Evolutionary conservation across 2,113 vertebrate species (phyloP).

Genomic region (Dinomys branickii): DNA sequence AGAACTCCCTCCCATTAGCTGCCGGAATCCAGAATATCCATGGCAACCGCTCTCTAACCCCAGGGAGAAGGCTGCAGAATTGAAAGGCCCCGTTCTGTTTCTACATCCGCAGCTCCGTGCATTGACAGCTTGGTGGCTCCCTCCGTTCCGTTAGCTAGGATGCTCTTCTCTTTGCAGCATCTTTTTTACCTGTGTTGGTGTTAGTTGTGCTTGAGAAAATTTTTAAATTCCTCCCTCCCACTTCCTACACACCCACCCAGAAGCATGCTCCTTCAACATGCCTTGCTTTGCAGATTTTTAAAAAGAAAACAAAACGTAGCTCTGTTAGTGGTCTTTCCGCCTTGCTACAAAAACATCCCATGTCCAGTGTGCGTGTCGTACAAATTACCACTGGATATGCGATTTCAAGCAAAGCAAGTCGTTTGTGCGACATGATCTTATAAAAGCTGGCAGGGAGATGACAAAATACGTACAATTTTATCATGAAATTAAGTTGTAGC

Average conservation of each 20-base stretch:
- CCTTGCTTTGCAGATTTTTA: background rate
- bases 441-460: slow-evolving; percentile 68
- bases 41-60: slow-evolving; percentile 96
- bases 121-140: slow-evolving; percentile 84
- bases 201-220: background rate
- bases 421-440: slow-evolving; percentile 24
- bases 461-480: slow-evolving; percentile 68
- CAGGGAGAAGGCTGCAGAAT: slow-evolving; percentile 92
- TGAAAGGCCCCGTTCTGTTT: slow-evolving; percentile 94
- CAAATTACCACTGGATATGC: slow-evolving; percentile 60
- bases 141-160: slow-evolving; percentile 82
- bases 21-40: slow-evolving; percentile 97
- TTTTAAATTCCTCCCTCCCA: background rate
- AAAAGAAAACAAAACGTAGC: background rate
- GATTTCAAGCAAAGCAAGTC: slow-evolving; percentile 42
- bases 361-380: background rate
- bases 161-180: slow-evolving; percentile 82
- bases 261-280: slow-evolving; percentile 1
- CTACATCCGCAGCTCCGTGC: slow-evolving; percentile 87
- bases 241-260: background rate
- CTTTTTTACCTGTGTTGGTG: slow-evolving; percentile 59
- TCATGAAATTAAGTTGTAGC: slow-evolving; percentile 74
- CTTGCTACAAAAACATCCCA: slow-evolving; percentile 56
- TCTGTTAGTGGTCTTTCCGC: background rate
- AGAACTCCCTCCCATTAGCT: slow-evolving; percentile 93